Conservation (phyloP, 2,113 vertebrate species). For the Chascanopsetta lugubris region DNA sequence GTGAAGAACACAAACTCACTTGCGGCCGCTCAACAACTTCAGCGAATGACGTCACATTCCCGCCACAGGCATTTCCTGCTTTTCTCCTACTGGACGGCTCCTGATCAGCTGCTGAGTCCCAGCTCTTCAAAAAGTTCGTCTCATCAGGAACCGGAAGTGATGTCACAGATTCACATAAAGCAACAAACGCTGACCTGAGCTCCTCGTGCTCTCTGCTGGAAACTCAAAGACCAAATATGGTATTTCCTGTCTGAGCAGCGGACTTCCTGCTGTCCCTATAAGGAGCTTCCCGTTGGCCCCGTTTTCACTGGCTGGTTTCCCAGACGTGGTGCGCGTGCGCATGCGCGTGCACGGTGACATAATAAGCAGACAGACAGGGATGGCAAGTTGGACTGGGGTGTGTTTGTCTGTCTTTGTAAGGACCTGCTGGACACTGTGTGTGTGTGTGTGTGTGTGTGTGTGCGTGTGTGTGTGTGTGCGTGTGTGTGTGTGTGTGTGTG, state of each 20-base stretch:
- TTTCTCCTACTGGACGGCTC: too few relatives aligned
- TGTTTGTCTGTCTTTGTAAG: neutral
- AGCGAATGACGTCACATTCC: too few relatives aligned
- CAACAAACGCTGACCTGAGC: too few relatives aligned
- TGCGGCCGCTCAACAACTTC: too few relatives aligned
- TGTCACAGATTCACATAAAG: too few relatives aligned
- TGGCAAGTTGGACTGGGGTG: conserved; percentile 15
- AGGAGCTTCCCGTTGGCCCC: conserved; percentile 55
- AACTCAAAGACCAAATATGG: conserved; percentile 65
- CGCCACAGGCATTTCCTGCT: too few relatives aligned
- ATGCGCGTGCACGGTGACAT: conserved; percentile 7
- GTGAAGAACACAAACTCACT: neutral
- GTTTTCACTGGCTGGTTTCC: conserved; percentile 36
- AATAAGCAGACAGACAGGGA: conserved; percentile 19
- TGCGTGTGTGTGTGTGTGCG: conserved; percentile 3
- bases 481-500: conserved; percentile 1
- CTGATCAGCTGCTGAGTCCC: too few relatives aligned
- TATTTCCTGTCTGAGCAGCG: conserved; percentile 56
- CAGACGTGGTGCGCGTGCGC: neutral
- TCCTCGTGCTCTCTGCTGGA: neutral
- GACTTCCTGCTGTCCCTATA: conserved; percentile 64
- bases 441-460: neutral
- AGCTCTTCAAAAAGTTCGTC: too few relatives aligned
- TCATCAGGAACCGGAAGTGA: too few relatives aligned
- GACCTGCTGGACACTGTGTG: neutral